These are phyloP conservation scores for Recurvirostra avosetta DNA, from an alignment of 2,113 vertebrate species.

Conservation along the genomic window DNA sequence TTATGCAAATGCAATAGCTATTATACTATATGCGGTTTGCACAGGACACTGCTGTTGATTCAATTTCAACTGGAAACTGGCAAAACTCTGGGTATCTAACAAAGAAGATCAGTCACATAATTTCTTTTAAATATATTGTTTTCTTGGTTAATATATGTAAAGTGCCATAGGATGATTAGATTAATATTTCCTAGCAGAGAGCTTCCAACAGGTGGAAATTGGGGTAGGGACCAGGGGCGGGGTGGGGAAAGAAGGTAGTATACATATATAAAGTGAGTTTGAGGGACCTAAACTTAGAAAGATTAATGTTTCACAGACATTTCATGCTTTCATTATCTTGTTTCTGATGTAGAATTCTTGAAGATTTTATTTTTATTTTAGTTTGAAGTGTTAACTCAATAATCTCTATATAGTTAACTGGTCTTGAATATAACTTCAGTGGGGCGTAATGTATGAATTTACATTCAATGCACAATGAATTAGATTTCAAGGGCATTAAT, in stretches of 20 bases:
- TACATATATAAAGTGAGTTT: neutral
- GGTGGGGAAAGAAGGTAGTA: neutral
- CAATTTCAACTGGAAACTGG: neutral
- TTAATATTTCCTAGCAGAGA: neutral
- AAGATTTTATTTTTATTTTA: neutral
- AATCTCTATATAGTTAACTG: neutral
- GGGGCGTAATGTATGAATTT: neutral
- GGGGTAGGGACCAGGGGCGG: rapidly evolving
- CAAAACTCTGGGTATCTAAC: neutral
- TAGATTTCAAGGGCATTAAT: neutral
- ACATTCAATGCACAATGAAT: neutral
- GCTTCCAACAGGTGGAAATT: neutral
- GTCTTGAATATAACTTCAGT: neutral
- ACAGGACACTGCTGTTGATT: neutral
- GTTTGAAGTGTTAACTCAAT: neutral
- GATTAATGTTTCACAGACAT: neutral
- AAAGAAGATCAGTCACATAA: rapidly evolving
- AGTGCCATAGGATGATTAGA: neutral
- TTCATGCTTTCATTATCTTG: neutral
- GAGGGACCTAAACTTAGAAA: neutral
- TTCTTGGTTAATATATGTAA: neutral
- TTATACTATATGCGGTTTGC: neutral
- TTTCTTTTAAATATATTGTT: neutral
- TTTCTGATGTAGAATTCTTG: neutral
- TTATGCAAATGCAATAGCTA: neutral